Conservation (phyloP, 2,797 vertebrate species). For the Argyrosomus regius region DNA sequence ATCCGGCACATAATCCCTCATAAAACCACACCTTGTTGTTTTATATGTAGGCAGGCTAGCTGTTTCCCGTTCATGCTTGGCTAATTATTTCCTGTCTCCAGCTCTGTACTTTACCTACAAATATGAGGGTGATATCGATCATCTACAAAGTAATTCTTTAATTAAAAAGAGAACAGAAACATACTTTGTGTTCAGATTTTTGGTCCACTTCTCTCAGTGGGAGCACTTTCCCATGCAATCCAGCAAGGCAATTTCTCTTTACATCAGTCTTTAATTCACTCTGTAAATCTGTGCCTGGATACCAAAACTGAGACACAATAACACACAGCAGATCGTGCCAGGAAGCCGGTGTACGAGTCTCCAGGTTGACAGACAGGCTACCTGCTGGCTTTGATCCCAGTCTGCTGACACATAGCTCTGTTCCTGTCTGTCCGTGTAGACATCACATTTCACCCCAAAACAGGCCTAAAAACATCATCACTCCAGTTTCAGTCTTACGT, state of each 20-base stretch:
- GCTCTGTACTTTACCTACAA: too few relatives aligned
- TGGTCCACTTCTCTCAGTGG: not conserved
- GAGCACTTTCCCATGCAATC: conserved; percentile 3
- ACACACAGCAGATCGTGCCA: conserved; percentile 27
- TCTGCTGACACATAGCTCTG: conserved; percentile 51
- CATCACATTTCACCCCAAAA: conserved; percentile 45
- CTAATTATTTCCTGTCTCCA: not conserved
- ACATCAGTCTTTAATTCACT: conserved; percentile 16
- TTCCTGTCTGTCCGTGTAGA: conserved; percentile 15
- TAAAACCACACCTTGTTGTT: conserved; percentile 5
- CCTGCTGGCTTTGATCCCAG: conserved; percentile 53
- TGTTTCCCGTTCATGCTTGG: not conserved
- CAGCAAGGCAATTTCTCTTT: conserved; percentile 9
- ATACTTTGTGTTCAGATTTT: not conserved
- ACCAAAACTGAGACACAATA: conserved; percentile 8
- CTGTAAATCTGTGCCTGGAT: conserved; percentile 32
- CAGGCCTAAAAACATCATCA: conserved; percentile 23
- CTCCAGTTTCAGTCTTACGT: conserved; percentile 4
- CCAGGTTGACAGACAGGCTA: conserved; percentile 33
- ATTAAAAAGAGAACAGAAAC: not conserved
- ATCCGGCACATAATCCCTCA: not conserved
- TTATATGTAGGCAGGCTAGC: not conserved
- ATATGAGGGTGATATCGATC: not conserved
- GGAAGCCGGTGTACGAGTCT: not conserved
- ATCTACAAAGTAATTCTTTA: not conserved